phyloP scores from a whole-genome alignment of 2,888 invertebrate species.

The Punctoribates punctum region DNA sequence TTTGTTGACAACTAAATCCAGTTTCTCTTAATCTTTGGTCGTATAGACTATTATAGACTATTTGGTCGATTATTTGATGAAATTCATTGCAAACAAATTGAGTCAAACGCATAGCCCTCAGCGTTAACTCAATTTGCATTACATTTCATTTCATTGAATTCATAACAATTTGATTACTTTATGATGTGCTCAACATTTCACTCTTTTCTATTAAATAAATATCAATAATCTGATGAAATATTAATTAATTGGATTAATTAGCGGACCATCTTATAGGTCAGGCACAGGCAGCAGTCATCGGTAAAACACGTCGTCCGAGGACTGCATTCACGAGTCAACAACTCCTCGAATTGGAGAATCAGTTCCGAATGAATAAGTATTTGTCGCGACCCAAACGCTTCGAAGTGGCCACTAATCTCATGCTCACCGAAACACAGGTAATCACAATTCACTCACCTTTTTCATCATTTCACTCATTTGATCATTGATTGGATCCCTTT shows the following conservation, averaged over 20 bases:
- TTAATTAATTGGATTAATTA: not conserved
- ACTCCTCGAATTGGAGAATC: slow-evolving; percentile 92
- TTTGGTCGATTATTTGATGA: not conserved
- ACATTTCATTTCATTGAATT: slow-evolving; percentile 8
- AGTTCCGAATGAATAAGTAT: slow-evolving; percentile 98
- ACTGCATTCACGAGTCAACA: slow-evolving; percentile 99
- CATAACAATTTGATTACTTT: not conserved
- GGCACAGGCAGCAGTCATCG: slow-evolving; percentile 52
- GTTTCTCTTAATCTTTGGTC: not conserved
- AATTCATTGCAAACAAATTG: not conserved
- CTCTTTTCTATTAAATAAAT: not conserved
- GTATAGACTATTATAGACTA: not conserved
- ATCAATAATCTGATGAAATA: not conserved
- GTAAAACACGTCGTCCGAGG: slow-evolving; percentile 85
- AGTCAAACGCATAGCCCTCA: not conserved
- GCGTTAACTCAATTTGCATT: slow-evolving; percentile 13
- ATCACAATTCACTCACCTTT: not conserved
- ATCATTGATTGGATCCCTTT: too few relatives aligned
- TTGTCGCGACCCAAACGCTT: slow-evolving; percentile 95
- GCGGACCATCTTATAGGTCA: slow-evolving; percentile 34
- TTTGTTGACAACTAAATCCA: not conserved
- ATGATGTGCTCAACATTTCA: not conserved
- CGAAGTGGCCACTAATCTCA: slow-evolving; percentile 94
- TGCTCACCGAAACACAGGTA: slow-evolving; percentile 98
- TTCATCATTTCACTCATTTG: too few relatives aligned